Base-by-base conservation (phyloP, 1,140 invertebrate species). In the Camponotus pennsylvanicus region DNA sequence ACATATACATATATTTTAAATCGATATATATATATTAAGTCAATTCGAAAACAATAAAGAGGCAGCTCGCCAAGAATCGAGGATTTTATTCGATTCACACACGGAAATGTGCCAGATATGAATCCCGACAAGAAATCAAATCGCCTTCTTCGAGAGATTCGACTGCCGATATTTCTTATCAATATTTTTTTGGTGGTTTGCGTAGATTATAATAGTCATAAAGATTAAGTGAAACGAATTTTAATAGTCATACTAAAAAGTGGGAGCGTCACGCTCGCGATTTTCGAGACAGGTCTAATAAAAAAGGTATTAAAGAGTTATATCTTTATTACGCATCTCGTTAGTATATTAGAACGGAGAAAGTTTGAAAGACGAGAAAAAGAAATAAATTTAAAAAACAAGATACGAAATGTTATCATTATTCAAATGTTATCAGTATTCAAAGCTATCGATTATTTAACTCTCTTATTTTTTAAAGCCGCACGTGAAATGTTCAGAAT, bases 21-120 rank as follows among this genome's bases (percentile, higher is more conserved):
- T 21, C 21, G 21, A 21, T 27, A 27, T 1, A 52, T 52, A 52
- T 40, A 18, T 80, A 67, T 67, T 32, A 11, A 79, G 7, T 52
- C 9, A 8, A 11, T 42, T 57, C 77, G 21, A 52, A 57, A 69
- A 80, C 49, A 80, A 80, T 57, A 37, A 57, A 52, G n/a, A 67
- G 1, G 18, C 21, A 8, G 32, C 34, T 79, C 40, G 45, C 18
- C 61, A 67, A 67, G 61, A 52, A 34, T 34, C n/a, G 0, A 64
- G 4, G 7, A 11, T 11, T 66, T 15, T 52, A 64, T 27, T 32
- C 21, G 21, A 67, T 59, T n/a, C 18, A 11, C 32, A 63, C 0
- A 2, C 18, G 15, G 3, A 79, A 79, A 8, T 55, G 40, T 52
- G 32, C 37, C n/a, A 67, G 18, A 69, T 42, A 80, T 2, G 27